A percentile compares a stretch with the other conserved stretches of the same genome.
These are phyloP conservation scores for Epizoanthus scotinus DNA, from an alignment of 92 coral and sea anemone species.

Conservation along the genomic window DNA sequence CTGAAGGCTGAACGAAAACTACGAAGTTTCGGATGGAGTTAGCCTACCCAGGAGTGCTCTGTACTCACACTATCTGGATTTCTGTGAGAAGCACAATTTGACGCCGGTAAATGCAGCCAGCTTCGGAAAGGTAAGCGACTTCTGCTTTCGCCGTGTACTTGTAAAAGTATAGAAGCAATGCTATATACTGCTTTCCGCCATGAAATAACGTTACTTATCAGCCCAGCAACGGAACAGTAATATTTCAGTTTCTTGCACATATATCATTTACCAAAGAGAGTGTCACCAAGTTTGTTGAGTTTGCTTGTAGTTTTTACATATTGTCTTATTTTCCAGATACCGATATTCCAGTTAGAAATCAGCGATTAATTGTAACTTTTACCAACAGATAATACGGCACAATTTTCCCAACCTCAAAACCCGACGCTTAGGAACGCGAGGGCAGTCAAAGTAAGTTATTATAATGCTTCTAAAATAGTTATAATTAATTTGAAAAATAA, in stretches of 20 bases:
- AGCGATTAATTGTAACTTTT: not conserved
- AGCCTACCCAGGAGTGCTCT: conserved; percentile 97
- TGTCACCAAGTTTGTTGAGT: no score
- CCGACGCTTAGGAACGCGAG: conserved; percentile 94
- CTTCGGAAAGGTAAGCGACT: conserved; percentile 85
- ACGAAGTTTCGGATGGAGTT: conserved; percentile 95
- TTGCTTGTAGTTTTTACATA: no score
- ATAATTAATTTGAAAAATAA: not conserved
- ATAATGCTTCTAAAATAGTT: not conserved
- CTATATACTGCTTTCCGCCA: no score
- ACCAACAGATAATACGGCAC: conserved; percentile 87
- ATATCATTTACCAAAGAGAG: no score
- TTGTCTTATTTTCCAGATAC: no score
- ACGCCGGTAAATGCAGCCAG: conserved; percentile 98
- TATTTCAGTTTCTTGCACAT: no score
- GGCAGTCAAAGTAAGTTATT: conserved; percentile 94
- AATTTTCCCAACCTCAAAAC: conserved; percentile 98
- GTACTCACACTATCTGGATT: conserved; percentile 93
- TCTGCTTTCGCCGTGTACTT: not conserved
- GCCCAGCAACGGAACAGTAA: no score
- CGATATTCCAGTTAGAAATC: not conserved
- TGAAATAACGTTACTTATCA: no score
- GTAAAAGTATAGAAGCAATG: no score
- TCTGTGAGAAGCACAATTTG: conserved; percentile 90
- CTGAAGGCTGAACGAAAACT: conserved; percentile 92